Percentiles rank a stretch among this genome's conserved stretches.
phyloP scores from a whole-genome alignment of 1,140 invertebrate species.

The Bombus impatiens region DNA sequence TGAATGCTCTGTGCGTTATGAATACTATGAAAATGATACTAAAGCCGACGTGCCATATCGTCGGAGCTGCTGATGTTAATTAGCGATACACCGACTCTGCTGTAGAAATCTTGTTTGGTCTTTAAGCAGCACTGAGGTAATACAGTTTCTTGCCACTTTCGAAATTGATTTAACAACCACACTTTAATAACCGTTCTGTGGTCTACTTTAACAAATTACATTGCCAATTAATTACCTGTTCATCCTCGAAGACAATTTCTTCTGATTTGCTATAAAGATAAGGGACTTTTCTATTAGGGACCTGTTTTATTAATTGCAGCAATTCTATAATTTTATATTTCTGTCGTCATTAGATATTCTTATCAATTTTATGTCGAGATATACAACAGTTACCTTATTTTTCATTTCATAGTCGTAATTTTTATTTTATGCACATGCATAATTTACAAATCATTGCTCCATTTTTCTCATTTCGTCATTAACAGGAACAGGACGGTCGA shows the following conservation, averaged over 20 bases:
- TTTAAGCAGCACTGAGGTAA: constrained; percentile 10
- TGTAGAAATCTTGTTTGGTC: constrained; percentile 65
- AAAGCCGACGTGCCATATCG: constrained; percentile 57
- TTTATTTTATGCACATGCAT: neutral
- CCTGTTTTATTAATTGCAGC: neutral
- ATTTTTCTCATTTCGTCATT: neutral
- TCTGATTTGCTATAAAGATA: no score
- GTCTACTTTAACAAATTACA: constrained; percentile 25
- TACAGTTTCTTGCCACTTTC: constrained; percentile 11
- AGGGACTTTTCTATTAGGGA: no score
- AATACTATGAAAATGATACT: constrained; percentile 34
- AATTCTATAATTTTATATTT: neutral
- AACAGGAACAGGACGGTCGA: neutral
- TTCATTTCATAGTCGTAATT: neutral
- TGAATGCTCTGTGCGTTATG: neutral
- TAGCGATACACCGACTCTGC: constrained; percentile 59
- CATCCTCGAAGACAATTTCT: neutral
- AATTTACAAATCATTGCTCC: neutral
- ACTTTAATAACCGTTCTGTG: constrained; percentile 25
- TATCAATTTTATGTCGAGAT: neutral
- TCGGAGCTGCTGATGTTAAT: constrained; percentile 49
- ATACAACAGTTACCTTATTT: neutral
- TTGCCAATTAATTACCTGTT: constrained; percentile 16
- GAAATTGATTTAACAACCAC: constrained; percentile 39
- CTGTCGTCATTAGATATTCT: neutral